Conservation (phyloP, 2,888 invertebrate genomes). For the Calameuta pallipes region DNA sequence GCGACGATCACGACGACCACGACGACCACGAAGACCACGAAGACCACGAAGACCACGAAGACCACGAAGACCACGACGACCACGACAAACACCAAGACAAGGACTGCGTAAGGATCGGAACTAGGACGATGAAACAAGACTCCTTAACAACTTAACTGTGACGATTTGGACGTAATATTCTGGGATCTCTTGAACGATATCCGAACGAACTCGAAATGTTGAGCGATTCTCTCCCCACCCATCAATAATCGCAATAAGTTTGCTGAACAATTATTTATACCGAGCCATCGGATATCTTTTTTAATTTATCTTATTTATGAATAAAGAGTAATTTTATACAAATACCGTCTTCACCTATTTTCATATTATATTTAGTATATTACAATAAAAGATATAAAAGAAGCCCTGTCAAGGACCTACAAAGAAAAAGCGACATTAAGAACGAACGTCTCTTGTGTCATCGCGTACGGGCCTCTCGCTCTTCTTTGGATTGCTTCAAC, state of each 20-base stretch:
- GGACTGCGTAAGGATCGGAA: constrained; percentile 24
- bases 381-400: no score
- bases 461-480: no score
- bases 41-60: neutral
- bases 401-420: no score
- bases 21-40: no score
- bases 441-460: no score
- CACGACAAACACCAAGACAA: constrained; percentile 25
- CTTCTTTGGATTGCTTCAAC: no score
- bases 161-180: no score
- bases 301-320: constrained; percentile 61
- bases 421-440: no score
- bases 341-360: neutral
- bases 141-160: constrained; percentile 2
- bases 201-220: no score
- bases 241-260: constrained; percentile 28
- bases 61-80: neutral
- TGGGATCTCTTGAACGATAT: no score
- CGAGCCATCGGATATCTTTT: constrained; percentile 38
- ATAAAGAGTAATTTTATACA: constrained; percentile 53
- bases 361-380: no score
- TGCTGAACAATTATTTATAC: constrained; percentile 47
- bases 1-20: constrained; percentile 15
- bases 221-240: neutral
- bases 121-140: constrained; percentile 18